Conservation (phyloP, 2,888 invertebrate genomes). For the Nomada fucata region DNA sequence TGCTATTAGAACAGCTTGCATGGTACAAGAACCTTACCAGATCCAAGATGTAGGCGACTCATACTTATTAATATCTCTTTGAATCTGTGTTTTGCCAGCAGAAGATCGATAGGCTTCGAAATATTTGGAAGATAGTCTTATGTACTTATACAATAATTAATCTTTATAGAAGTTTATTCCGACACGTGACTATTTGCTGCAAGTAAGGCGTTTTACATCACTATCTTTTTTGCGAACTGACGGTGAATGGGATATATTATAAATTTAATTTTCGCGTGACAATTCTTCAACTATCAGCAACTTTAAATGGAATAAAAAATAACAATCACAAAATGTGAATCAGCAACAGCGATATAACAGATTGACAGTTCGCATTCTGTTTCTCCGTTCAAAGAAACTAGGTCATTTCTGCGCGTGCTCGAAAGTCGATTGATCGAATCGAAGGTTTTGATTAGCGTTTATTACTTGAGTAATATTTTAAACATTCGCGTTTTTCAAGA, state of each 20-base stretch:
- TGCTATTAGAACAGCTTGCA: too few species aligned
- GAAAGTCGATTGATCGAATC: slow-evolving; percentile 35
- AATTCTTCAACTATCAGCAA: background rate
- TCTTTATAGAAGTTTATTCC: background rate
- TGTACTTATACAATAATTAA: slow-evolving; percentile 1
- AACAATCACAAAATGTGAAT: background rate
- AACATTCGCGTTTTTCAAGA: too few species aligned
- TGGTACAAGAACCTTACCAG: slow-evolving; percentile 59
- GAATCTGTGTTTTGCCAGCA: background rate
- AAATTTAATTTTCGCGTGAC: too few species aligned
- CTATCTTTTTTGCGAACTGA: background rate
- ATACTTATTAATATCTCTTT: slow-evolving; percentile 43
- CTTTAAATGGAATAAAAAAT: background rate
- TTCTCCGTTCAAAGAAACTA: slow-evolving; percentile 15
- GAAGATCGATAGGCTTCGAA: background rate
- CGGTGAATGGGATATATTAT: background rate
- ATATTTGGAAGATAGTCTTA: background rate
- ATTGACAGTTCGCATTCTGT: background rate
- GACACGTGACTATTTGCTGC: background rate
- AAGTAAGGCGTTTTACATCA: background rate
- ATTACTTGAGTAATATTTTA: too few species aligned
- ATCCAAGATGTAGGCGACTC: slow-evolving; percentile 68
- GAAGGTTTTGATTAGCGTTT: too few species aligned
- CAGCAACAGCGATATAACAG: background rate
- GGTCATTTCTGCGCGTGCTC: slow-evolving; percentile 27